Percentiles rank a stretch among this genome's conserved stretches.
Conservation (phyloP, 2,113 vertebrate genomes). For the Astatotilapia flaviijosephi region DNA sequence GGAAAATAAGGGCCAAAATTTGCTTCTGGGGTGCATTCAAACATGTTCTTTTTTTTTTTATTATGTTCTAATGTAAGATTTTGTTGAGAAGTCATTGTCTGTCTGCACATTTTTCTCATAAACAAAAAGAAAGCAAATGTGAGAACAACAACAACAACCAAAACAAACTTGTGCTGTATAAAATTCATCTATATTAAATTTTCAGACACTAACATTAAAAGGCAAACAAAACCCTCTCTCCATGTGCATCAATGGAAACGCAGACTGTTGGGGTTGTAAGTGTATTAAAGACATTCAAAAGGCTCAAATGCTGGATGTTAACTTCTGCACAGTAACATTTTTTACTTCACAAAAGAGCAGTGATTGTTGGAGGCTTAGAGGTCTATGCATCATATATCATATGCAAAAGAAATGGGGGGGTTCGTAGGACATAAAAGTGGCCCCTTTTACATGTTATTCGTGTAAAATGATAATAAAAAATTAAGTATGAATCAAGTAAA, state of each 20-base stretch:
- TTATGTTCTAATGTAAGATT: neutral
- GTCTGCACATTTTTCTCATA: neutral
- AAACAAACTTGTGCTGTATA: neutral
- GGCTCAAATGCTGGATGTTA: neutral
- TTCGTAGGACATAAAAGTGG: neutral
- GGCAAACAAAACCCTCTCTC: neutral
- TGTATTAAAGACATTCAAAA: neutral
- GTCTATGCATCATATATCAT: neutral
- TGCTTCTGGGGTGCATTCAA: neutral
- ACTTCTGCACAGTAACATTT: neutral
- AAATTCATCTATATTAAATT: neutral
- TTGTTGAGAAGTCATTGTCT: neutral
- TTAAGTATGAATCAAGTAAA: neutral
- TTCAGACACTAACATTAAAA: neutral
- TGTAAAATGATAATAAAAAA: neutral
- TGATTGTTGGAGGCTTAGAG: neutral
- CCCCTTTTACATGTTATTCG: rapidly evolving
- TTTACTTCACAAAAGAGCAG: neutral
- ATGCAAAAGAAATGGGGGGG: neutral
- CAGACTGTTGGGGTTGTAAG: neutral
- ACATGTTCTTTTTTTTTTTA: neutral
- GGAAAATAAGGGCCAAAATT: neutral
- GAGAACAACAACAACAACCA: neutral
- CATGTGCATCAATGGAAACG: neutral
- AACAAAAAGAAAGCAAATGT: neutral